Base-by-base conservation (phyloP, 1,140 invertebrate species). In the Lanistes nyassanus region DNA sequence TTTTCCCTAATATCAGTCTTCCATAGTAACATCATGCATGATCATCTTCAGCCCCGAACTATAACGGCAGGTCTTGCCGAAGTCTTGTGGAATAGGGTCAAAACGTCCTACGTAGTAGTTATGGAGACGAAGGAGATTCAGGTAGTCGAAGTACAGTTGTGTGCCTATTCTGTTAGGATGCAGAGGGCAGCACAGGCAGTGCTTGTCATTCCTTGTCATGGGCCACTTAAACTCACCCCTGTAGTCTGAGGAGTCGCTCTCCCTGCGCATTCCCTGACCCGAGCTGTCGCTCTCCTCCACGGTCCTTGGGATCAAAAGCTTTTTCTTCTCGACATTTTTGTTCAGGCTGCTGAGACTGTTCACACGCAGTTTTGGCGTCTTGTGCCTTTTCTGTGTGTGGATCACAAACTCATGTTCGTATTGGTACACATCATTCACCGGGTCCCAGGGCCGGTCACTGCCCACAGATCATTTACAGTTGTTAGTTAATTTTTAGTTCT, bases 351-450 rank as follows among this genome's bases (percentile, higher is more conserved):
- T 81, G 21, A 88, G 86, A 74, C 85, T 86, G 58, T 78, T 82
- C n/a, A 85, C 85, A 26, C 87, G 83, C 4, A 88, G 83, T 7
- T 93, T 92, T 75, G 93, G 93, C 62, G 94, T 93, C 79, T 92
- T 92, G 85, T 94, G 93, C 58, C 92, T 91, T 16, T 94, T 95
- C 86, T 94, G 92, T 34, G 94, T 95, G 74, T 92, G 90, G 26
- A 95, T 92, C 70, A 92, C 89, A 83, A 92, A 94, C 76, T 94
- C 91, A 74, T 91, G 89, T 85, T 96, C 95, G 83, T 94, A 96
- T 86, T 96, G 94, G 56, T 93, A 91, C 6, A 95, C 88, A 89
- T 96, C 95, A 83, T 95, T 95, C 74, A 93, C 90, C 1, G 92
- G 92, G 90, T 96, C 94, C 95, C 95, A 96, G 0, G 94, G 94